phyloP scores from a whole-genome alignment of 2,797 vertebrate genomes.

The Chromobotia macracanthus region DNA sequence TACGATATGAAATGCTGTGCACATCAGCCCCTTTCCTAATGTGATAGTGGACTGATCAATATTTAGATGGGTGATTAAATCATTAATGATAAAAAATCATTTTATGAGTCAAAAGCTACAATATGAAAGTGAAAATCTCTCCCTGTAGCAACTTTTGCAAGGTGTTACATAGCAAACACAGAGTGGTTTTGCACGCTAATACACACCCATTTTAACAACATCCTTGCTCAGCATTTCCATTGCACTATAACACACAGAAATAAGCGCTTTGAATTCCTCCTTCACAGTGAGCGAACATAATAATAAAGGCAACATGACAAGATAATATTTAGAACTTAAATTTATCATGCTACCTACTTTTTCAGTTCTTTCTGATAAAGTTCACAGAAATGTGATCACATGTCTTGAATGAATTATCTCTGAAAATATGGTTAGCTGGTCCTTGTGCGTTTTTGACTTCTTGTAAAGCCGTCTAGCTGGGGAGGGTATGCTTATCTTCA shows the following conservation, averaged over 20 bases:
- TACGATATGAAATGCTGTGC: not conserved
- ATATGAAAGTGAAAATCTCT: not conserved
- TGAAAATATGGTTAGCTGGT: not conserved
- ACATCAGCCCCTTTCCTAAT: not conserved
- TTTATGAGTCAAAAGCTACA: not conserved
- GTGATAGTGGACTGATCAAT: not conserved
- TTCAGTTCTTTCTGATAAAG: not conserved
- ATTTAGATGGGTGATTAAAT: not conserved
- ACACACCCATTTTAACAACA: not conserved
- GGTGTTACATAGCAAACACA: not conserved
- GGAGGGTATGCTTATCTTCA: not conserved
- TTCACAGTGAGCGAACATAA: not conserved
- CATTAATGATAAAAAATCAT: not conserved
- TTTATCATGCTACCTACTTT: not conserved
- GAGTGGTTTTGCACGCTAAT: not conserved
- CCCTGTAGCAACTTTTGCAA: not conserved
- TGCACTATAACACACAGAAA: not conserved
- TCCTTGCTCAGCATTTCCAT: constrained; percentile 1
- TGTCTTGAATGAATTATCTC: not conserved
- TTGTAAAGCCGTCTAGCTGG: not conserved
- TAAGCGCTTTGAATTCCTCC: not conserved
- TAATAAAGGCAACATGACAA: too few species aligned
- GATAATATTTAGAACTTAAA: too few species aligned
- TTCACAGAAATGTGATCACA: not conserved
- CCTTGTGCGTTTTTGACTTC: not conserved